These are phyloP conservation scores for Drosophila atripex DNA, from an alignment of 2,888 invertebrate genomes.

Conservation along the genomic window DNA sequence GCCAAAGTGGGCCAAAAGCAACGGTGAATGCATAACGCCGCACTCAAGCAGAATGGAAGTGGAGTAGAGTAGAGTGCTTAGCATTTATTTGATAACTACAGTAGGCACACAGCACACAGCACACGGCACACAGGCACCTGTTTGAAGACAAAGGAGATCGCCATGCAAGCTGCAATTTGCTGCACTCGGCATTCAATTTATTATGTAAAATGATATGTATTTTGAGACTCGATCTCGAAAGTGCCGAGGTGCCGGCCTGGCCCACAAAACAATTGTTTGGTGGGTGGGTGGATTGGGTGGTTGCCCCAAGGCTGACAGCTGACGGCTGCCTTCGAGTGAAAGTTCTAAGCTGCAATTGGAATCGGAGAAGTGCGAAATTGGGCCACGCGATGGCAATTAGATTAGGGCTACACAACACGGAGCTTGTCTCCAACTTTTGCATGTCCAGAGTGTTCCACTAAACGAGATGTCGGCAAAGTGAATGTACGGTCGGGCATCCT, in stretches of 20 bases:
- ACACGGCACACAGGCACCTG: slow-evolving; percentile 27
- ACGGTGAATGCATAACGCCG: slow-evolving; percentile 51
- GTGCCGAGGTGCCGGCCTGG: slow-evolving; percentile 4
- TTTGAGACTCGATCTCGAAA: slow-evolving; percentile 34
- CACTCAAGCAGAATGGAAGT: slow-evolving; percentile 47
- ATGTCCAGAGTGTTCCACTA: slow-evolving; percentile 19
- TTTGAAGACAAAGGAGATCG: slow-evolving; percentile 30
- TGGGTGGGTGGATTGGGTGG: background rate
- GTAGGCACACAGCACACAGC: slow-evolving; percentile 32
- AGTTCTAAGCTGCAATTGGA: slow-evolving; percentile 32
- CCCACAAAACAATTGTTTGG: slow-evolving; percentile 11
- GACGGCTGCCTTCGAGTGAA: slow-evolving; percentile 28
- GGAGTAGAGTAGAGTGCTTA: slow-evolving; percentile 30
- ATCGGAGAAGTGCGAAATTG: slow-evolving; percentile 25
- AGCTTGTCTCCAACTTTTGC: slow-evolving; percentile 6
- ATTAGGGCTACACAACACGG: slow-evolving; percentile 21
- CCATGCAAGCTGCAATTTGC: slow-evolving; percentile 29
- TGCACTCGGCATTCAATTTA: slow-evolving; percentile 38
- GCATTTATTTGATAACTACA: slow-evolving; percentile 42
- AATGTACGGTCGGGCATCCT: slow-evolving; percentile 40
- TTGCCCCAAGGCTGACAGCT: slow-evolving; percentile 19
- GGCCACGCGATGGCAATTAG: slow-evolving; percentile 44
- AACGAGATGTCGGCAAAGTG: slow-evolving; percentile 30
- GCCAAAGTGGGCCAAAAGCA: slow-evolving; percentile 51
- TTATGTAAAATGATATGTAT: slow-evolving; percentile 59